Conservation (phyloP, 1,140 invertebrate genomes). For the Sesamia nonagrioides region DNA sequence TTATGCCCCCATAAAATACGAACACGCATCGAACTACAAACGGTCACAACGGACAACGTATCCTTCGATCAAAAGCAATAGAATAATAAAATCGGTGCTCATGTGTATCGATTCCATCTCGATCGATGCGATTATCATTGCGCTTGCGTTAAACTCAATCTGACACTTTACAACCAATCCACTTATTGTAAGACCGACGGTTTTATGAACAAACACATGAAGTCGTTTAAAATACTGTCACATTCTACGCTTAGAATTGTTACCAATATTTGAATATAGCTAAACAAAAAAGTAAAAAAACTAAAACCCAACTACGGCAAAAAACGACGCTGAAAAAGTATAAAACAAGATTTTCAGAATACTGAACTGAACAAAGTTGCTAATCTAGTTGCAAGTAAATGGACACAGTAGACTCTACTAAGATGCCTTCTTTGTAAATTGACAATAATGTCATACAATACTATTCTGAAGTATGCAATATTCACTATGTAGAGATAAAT, state of each 20-base stretch:
- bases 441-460: too few relatives aligned
- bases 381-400: too few relatives aligned
- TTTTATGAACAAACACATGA: slow-evolving; percentile 41
- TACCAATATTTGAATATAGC: slow-evolving; percentile 28
- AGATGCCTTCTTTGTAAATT: too few relatives aligned
- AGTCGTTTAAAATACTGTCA: slow-evolving; percentile 45
- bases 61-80: slow-evolving; percentile 74
- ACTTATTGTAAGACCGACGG: slow-evolving; percentile 10
- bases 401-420: too few relatives aligned
- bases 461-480: too few relatives aligned
- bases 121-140: slow-evolving; percentile 41
- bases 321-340: too few relatives aligned
- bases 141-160: slow-evolving; percentile 16
- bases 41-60: slow-evolving; percentile 69
- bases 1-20: slow-evolving; percentile 82
- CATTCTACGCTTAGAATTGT: slow-evolving; percentile 39
- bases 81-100: slow-evolving; percentile 67
- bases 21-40: slow-evolving; percentile 68
- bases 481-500: too few relatives aligned
- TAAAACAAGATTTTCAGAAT: too few relatives aligned
- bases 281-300: too few relatives aligned
- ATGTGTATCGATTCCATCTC: slow-evolving; percentile 31
- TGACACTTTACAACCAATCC: slow-evolving; percentile 39
- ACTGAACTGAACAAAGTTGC: too few relatives aligned
- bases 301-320: too few relatives aligned